Percentiles rank a stretch among this genome's conserved stretches.
Evolutionary conservation across 2,797 vertebrate genomes (phyloP).

Genomic region (Scyliorhinus canicula): DNA sequence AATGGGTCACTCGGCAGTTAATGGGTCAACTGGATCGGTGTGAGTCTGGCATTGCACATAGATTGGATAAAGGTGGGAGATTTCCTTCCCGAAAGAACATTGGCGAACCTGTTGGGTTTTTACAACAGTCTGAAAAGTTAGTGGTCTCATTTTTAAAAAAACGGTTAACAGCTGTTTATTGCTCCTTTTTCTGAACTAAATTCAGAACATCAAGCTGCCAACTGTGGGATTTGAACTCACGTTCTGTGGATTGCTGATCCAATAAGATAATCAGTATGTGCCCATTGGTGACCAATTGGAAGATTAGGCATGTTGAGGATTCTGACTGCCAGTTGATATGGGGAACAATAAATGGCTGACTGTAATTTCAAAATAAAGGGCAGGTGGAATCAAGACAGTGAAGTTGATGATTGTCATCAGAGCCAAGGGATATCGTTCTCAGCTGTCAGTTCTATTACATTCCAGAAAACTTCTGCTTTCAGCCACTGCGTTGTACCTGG

Average conservation of each 20-base stretch:
- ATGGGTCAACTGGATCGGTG: not conserved
- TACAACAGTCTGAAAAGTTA: not conserved
- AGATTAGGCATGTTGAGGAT: not conserved
- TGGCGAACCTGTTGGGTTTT: not conserved
- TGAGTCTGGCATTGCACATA: not conserved
- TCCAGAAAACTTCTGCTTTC: not conserved
- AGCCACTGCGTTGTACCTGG: not conserved
- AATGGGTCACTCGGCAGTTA: not conserved
- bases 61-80: not conserved
- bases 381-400: not conserved
- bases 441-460: not conserved
- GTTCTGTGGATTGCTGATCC: not conserved
- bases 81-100: not conserved
- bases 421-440: not conserved
- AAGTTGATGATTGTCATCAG: not conserved
- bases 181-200: not conserved
- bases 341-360: not conserved
- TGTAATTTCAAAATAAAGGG: not conserved
- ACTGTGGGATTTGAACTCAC: not conserved
- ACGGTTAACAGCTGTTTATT: not conserved
- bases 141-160: not conserved
- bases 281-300: not conserved
- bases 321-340: not conserved
- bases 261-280: not conserved
- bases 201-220: not conserved